Evolutionary conservation across 2,888 invertebrate species (phyloP).

Genomic region (Plebejus argus): DNA sequence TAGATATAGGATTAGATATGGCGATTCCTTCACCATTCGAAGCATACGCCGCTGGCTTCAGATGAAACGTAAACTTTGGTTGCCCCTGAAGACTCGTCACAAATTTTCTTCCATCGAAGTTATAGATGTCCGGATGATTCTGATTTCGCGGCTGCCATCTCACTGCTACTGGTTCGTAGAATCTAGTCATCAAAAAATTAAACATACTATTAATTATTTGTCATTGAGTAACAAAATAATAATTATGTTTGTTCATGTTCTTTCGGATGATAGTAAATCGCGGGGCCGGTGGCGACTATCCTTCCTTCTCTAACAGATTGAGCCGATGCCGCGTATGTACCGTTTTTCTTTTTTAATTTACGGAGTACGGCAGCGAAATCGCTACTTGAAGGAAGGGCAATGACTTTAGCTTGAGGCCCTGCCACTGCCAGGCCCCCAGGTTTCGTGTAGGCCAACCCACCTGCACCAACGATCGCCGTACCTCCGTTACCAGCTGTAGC

Average conservation of each 20-base stretch:
- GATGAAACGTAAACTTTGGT: conserved; percentile 55
- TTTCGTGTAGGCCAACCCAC: conserved; percentile 87
- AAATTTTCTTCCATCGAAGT: conserved; percentile 60
- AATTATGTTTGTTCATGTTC: conserved; percentile 57
- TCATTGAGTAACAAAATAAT: conserved; percentile 45
- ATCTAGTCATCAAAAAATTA: conserved; percentile 66
- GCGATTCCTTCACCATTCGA: conserved; percentile 85
- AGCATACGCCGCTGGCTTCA: conserved; percentile 85
- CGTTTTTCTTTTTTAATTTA: conserved; percentile 62
- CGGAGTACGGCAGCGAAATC: conserved; percentile 81
- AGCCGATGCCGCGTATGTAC: conserved; percentile 63
- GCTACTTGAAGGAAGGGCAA: conserved; percentile 83
- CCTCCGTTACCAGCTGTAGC: conserved; percentile 90
- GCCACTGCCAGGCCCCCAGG: conserved; percentile 88
- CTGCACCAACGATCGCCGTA: conserved; percentile 90
- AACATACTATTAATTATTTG: conserved; percentile 44
- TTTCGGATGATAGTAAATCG: conserved; percentile 83
- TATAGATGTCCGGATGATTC: conserved; percentile 54
- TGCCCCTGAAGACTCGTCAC: conserved; percentile 51
- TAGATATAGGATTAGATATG: conserved; percentile 85
- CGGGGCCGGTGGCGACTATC: conserved; percentile 87
- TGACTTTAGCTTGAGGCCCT: conserved; percentile 86
- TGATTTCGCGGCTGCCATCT: conserved; percentile 37
- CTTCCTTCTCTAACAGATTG: conserved; percentile 83
- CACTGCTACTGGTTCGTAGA: conserved; percentile 43